Evolutionary conservation across 2,113 vertebrate species (phyloP), one percentile per base, ranked within the genome.

Genomic region (Melanocharis versteri): DNA sequence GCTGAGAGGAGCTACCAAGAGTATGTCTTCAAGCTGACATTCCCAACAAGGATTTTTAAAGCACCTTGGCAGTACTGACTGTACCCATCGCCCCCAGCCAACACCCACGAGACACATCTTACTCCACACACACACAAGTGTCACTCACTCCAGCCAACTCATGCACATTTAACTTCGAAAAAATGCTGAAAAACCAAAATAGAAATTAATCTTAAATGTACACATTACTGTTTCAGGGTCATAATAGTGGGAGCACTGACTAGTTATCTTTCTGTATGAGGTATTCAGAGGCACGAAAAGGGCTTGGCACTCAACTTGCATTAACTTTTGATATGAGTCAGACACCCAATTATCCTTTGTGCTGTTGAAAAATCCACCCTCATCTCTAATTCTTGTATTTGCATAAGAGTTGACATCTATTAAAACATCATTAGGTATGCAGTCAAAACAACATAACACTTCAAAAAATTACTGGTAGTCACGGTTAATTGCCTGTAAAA

Each of bases 401-500:
- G 82, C 66, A 21, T 44, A 62, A 77, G 66, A 95, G 62, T 24
- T 97, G 91, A 93, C 87, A 95, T 51, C 93, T 80, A 87, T 79
- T 94, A 86, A 90, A 96, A 93, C 58, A 95, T 50, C 78, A 73
- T 96, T 80, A 94, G 47, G 75, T 73, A 90, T 58, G 70, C 75
- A 94, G 91, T 96, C 92, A 97, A 96, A 97, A 90, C 79, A 96
- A 93, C 58, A 62, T 86, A 95, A 93, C 85, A 93, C 54, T 93
- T 90, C 42, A 87, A 90, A 94, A 93, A 93, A 88, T 73, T 91
- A 85, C 71, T 86, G 54, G 79, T 62, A 94, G 83, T 93, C 90
- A 93, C 20, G 56, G 71, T 40, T 90, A 95, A 91, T 83, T 91
- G 75, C 57, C 82, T 73, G 78, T 69, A 91, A 95, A 94, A 85